Evolutionary conservation across 2,888 invertebrate genomes (phyloP).

Genomic region (Anarsia innoxiella): DNA sequence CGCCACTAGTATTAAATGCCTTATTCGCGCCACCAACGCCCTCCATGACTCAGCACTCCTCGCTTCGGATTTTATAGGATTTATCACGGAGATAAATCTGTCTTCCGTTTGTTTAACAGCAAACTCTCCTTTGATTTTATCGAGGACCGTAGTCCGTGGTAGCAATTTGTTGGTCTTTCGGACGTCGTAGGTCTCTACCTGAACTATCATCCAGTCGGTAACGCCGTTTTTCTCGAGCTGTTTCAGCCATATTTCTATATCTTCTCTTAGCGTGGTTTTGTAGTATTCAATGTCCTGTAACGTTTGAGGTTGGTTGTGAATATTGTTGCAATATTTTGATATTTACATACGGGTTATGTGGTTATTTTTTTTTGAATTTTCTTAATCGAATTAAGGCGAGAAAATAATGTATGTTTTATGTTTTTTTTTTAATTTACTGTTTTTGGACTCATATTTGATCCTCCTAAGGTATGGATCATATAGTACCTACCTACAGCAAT

Average conservation of each 20-base stretch:
- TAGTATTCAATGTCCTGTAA: slow-evolving; percentile 94
- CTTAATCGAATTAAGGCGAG: too few relatives aligned
- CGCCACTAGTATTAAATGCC: slow-evolving; percentile 88
- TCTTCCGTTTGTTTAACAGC: slow-evolving; percentile 88
- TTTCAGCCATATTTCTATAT: slow-evolving; percentile 91
- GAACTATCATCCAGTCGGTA: slow-evolving; percentile 94
- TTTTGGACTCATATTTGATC: too few relatives aligned
- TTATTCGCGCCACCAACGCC: slow-evolving; percentile 86
- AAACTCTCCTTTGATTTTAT: slow-evolving; percentile 96
- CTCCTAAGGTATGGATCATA: too few relatives aligned
- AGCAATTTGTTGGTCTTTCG: slow-evolving; percentile 93
- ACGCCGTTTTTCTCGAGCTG: slow-evolving; percentile 83
- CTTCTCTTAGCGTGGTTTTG: slow-evolving; percentile 90
- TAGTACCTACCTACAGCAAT: too few relatives aligned
- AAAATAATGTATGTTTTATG: too few relatives aligned
- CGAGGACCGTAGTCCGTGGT: slow-evolving; percentile 93
- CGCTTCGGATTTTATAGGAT: slow-evolving; percentile 92
- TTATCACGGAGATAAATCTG: slow-evolving; percentile 92
- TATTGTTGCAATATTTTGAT: too few relatives aligned
- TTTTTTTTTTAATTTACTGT: too few relatives aligned
- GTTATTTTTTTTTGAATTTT: too few relatives aligned
- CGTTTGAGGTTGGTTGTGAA: too few relatives aligned
- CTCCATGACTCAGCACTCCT: slow-evolving; percentile 94
- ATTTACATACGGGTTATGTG: too few relatives aligned
- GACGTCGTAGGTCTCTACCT: slow-evolving; percentile 94